Evolutionary conservation across 2,113 vertebrate genomes (phyloP).

Genomic region (Melanostigma gelatinosum): DNA sequence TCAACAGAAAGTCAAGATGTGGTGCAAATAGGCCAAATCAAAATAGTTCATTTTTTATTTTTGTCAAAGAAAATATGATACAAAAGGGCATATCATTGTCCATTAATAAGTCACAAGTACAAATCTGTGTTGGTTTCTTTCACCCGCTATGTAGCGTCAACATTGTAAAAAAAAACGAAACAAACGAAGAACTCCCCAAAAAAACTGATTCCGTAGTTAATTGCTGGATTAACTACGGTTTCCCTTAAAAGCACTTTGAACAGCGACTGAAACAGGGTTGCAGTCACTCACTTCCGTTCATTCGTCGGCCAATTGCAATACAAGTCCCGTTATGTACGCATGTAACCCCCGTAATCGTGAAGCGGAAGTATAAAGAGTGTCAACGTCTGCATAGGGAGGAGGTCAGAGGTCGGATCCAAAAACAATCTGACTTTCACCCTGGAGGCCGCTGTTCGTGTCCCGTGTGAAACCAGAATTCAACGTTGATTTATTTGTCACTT

Average conservation of each 20-base stretch:
- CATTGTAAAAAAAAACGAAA: slow-evolving; percentile 26
- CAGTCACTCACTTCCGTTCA: slow-evolving; percentile 5
- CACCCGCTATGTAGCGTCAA: slow-evolving; percentile 22
- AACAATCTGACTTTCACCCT: not conserved
- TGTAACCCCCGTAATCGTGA: not conserved
- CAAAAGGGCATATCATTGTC: slow-evolving; percentile 54
- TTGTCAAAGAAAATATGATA: slow-evolving; percentile 60
- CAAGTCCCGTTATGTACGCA: not conserved
- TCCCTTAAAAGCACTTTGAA: slow-evolving; percentile 53
- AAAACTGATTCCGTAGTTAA: not conserved
- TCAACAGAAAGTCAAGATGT: not conserved
- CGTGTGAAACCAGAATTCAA: not conserved
- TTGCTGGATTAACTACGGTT: slow-evolving; percentile 6
- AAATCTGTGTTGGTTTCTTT: slow-evolving; percentile 35
- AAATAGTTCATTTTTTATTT: slow-evolving; percentile 68
- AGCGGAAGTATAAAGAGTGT: not conserved
- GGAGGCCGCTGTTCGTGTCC: not conserved
- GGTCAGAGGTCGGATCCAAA: not conserved
- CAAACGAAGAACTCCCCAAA: too few species aligned
- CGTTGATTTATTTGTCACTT: not conserved
- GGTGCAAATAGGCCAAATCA: slow-evolving; percentile 22
- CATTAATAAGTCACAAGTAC: slow-evolving; percentile 53
- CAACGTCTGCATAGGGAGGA: not conserved
- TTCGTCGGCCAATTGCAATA: not conserved
- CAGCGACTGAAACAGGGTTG: slow-evolving; percentile 11